Evolutionary conservation across 2,888 invertebrate genomes (phyloP), one percentile per base, ranked within the genome.

Genomic region (Chymomyza amoena): DNA sequence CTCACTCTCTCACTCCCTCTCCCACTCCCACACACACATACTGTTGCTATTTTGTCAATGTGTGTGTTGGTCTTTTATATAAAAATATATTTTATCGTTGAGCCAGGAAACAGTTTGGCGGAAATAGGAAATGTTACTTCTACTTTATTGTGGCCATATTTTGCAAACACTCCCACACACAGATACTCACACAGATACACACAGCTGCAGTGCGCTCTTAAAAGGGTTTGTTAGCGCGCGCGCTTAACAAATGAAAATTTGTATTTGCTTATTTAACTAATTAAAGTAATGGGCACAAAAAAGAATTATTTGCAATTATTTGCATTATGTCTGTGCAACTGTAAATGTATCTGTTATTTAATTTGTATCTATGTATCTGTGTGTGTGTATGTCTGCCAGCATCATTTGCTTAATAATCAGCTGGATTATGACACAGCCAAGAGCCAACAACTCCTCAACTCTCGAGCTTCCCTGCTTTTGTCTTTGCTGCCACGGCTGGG

Each of bases 71-170:
- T 54, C 18, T 45, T 10, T 45, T 84, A 79, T 70, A 81, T 78
- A 81, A 81, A 84, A 84, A 88, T 81, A 79, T 88, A 88, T 86
- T 84, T 84, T 88, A 84, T 84, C 87, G 84, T 88, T 84, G 87
- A 60, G 84, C 78, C 84, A 84, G 84, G 84, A 84, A 84, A 84
- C 84, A 86, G 84, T 81, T 84, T 88, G 81, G 76, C 87, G 87
- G 88, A 84, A 88, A 76, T 78, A 88, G 84, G 84, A 84, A 84
- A 88, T 88, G 84, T 84, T 88, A 78, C 84, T 84, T 86, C 81
- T 81, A 73, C 66, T 83, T 77, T 73, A 73, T 75, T 77, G 70
- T 63, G 67, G 69, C 68, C 72, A 69, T 76, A 75, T 78, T 78
- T 54, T 54, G 20, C 54, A 7, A 0, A n/a, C 13, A 10, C 39